Evolutionary conservation across 2,888 invertebrate species (phyloP), one percentile per base, ranked within the genome.

Genomic region (Philopedon plagiatum): DNA sequence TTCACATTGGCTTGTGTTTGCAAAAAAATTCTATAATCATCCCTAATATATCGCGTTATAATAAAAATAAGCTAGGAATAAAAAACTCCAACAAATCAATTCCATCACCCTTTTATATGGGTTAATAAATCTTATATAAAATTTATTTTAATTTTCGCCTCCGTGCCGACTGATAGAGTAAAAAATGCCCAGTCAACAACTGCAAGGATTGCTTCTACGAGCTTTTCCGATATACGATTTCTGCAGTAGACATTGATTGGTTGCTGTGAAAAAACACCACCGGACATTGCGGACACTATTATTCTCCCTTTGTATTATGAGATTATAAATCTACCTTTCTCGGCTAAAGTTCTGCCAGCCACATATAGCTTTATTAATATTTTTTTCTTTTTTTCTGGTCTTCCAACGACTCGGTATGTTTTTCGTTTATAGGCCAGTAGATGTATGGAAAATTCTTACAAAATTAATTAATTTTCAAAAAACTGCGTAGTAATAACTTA

Each of bases 191-290:
- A 76, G 79, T 81, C 81, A 81, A 81, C 80, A 78, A 81, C 81
- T 78, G 82, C 78, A 82, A 83, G 82, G 82, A 81, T 83, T 79
- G 81, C 82, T 71, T 79, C 76, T 75, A 76, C 75, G 73, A 78
- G 79, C 81, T 80, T 81, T 81, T 81, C 81, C 82, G 81, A 81
- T 82, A 66, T 49, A 49, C 79, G 78, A 77, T 78, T 75, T 78
- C 83, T 83, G 83, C 76, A 75, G 63, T 67, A 78, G 83, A 83
- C 83, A 81, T 82, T 83, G 83, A 83, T 82, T 82, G 79, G 83
- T 83, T 79, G 81, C 78, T 76, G 76, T 77, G 77, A 81, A 82
- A 81, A 81, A 82, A 78, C 76, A 71, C 76, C 75, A 77, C 80
- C 75, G 80, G 80, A 80, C 76, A 75, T 68, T 77, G 78, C 80